Percentiles rank a stretch among this genome's conserved stretches.
Conservation (phyloP, 2,888 invertebrate species). For the Anthrax anthrax region DNA sequence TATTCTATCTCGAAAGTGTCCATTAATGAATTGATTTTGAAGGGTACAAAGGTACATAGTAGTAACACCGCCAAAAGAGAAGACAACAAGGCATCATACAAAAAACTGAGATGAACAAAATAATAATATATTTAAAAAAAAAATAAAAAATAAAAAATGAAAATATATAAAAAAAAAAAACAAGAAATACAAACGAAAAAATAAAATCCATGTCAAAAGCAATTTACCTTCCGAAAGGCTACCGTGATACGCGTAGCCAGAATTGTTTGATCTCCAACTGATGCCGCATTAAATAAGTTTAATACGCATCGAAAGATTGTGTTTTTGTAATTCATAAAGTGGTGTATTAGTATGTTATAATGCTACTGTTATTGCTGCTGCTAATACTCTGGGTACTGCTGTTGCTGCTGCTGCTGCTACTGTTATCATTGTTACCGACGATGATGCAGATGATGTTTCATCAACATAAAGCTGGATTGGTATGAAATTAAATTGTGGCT, state of each 20-base stretch:
- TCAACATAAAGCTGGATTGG: background rate
- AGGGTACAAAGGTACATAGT: background rate
- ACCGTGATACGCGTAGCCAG: conserved; percentile 11
- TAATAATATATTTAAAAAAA: background rate
- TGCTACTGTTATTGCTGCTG: too few species aligned
- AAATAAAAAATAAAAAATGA: background rate
- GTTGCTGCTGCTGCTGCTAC: background rate
- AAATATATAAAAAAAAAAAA: conserved; percentile 2
- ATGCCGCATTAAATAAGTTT: background rate
- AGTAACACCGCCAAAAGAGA: background rate
- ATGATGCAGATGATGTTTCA: background rate
- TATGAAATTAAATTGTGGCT: background rate
- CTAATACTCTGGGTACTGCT: background rate
- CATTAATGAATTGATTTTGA: conserved; percentile 8
- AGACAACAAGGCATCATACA: background rate
- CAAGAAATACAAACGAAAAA: conserved; percentile 4
- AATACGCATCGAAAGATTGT: background rate
- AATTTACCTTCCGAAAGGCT: conserved; percentile 11
- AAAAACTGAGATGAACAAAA: conserved; percentile 1
- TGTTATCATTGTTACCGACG: background rate
- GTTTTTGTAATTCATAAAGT: too few species aligned
- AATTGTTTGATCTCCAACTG: conserved; percentile 7
- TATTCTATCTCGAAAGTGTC: background rate
- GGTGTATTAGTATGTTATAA: too few species aligned
- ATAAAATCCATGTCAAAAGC: conserved; percentile 11